Evolutionary conservation across 1,140 invertebrate genomes (phyloP), one percentile per base, ranked within the genome.

Genomic region (Cydia strobilella): DNA sequence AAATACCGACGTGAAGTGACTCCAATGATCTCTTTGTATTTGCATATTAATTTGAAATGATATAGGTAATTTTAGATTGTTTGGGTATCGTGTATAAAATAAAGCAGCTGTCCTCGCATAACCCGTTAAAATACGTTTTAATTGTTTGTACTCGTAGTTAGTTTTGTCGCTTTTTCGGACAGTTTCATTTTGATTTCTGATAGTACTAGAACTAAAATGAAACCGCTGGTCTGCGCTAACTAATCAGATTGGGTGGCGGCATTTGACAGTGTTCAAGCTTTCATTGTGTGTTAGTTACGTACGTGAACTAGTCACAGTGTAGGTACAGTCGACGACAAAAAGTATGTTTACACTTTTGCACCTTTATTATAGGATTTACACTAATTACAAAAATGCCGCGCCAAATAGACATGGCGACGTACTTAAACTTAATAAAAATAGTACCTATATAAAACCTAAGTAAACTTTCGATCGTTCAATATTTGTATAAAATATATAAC

Each of bases 401-500:
- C n/a, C 5, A 31, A 31, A 6, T 31, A 31, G 31, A 31, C 31
- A 31, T 39, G 35, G 35, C 35, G 35, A 39, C 35, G 35, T 39
- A 39, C 35, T 7, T 39, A 9, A 10, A 39, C 35, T 39, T 10
- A 39, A 39, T 10, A 39, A 39, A 39, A 39, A 39, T 39, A 39
- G 35, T 45, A 45, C 12, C n/a, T n/a, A 12, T 42, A 45, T 10
- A 13, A 13, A 45, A 45, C 1, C n/a, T 18, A 51, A 51, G 18
- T 9, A 1, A 51, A n/a, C 4, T n/a, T 51, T n/a, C n/a, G 48
- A n/a, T 6, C 15, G 2, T 23, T 23, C 10, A 9, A 69, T 65
- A 35, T 65, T 69, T 69, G 65, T 27, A 18, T 39, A 18, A 35
- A 69, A 35, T 39, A 69, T 31, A 65, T 31, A 35, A 20, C 31